phyloP scores from a whole-genome alignment of 1,140 invertebrate genomes.

The Pomacea maculata region DNA sequence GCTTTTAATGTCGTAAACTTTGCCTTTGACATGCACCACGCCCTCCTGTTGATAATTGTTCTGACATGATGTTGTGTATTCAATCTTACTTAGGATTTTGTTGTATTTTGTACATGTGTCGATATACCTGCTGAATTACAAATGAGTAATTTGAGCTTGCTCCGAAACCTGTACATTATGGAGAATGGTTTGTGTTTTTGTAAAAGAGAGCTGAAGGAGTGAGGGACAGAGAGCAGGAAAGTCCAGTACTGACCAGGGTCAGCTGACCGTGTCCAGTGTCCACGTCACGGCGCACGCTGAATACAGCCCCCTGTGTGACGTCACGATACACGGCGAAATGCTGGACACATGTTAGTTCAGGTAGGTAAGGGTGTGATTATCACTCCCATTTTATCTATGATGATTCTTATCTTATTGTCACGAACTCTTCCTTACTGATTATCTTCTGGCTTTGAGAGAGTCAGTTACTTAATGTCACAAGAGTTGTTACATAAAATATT shows the following conservation, averaged over 20 bases:
- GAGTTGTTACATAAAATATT: too few species aligned
- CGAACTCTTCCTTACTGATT: too few species aligned
- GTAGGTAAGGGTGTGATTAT: too few species aligned
- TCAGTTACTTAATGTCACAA: fast-evolving
- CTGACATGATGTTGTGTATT: too few species aligned
- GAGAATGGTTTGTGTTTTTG: background rate
- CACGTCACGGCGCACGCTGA: constrained; percentile 3
- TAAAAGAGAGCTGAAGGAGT: too few species aligned
- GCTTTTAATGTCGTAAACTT: constrained; percentile 7
- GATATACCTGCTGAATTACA: background rate
- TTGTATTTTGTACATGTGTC: background rate
- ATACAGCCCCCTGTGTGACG: background rate
- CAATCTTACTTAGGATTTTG: background rate
- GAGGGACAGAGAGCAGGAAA: too few species aligned
- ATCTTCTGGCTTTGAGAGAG: too few species aligned
- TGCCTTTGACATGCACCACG: background rate
- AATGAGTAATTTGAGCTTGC: background rate
- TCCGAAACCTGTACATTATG: background rate
- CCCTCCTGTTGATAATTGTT: background rate
- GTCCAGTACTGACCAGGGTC: background rate
- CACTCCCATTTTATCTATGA: too few species aligned
- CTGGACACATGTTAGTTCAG: background rate
- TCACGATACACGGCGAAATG: constrained; percentile 6
- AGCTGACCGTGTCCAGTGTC: background rate
- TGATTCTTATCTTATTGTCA: too few species aligned